Conservation (phyloP, 2,797 vertebrate genomes). For the Parambassis ranga region DNA sequence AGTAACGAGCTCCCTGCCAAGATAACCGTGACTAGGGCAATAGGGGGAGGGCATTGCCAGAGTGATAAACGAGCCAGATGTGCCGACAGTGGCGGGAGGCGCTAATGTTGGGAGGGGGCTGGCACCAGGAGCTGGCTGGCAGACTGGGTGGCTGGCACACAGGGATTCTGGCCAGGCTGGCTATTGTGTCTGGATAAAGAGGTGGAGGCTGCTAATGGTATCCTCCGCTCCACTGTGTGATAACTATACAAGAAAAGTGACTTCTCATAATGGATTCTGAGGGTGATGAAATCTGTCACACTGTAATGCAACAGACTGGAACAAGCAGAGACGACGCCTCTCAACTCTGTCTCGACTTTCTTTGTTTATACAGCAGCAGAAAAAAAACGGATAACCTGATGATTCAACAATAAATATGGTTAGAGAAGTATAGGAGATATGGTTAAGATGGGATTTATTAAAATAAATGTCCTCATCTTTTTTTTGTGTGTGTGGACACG, state of each 20-base stretch:
- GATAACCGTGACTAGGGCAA: conserved; percentile 58
- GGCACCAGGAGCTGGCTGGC: conserved; percentile 31
- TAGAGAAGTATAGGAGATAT: too few relatives aligned
- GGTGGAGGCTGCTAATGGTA: conserved; percentile 27
- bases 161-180: conserved; percentile 8
- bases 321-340: not conserved
- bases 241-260: conserved; percentile 10
- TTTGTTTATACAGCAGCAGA: not conserved
- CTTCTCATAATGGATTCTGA: conserved; percentile 18
- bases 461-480: too few relatives aligned
- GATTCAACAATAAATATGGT: too few relatives aligned
- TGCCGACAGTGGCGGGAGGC: conserved; percentile 25
- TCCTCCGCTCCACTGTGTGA: conserved; percentile 16
- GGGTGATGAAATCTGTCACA: conserved; percentile 49
- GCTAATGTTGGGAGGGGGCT: not conserved
- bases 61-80: conserved; percentile 81
- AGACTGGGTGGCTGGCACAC: conserved; percentile 47
- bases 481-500: too few relatives aligned
- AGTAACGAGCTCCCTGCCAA: conserved; percentile 62
- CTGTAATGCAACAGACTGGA: conserved; percentile 20
- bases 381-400: not conserved
- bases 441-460: too few relatives aligned
- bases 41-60: conserved; percentile 58
- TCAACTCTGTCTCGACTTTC: not conserved
- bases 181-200: conserved; percentile 57